Evolutionary conservation across 2,888 invertebrate species (phyloP), one percentile per base, ranked within the genome.

Genomic region (Luperina testacea): DNA sequence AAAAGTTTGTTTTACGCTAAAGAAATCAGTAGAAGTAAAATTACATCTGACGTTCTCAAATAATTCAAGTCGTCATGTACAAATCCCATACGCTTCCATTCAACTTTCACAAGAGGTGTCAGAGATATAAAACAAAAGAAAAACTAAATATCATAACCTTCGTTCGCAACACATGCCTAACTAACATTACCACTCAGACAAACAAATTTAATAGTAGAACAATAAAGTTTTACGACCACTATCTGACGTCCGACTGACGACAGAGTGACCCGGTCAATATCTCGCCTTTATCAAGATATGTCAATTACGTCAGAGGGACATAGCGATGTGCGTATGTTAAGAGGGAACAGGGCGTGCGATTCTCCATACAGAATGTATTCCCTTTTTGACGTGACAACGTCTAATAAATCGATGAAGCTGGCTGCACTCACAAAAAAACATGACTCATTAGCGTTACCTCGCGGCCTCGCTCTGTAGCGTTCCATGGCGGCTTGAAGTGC

Each of bases 191-290:
- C 24, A 75, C n/a, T 77, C 64, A 45, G 24, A 77, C 71, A 83
- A 79, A 81, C 72, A 78, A 77, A 80, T 79, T 77, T 77, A 74
- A 78, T 72, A 70, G 68, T 76, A 59, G 76, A 76, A 84, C 84
- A 73, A 80, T 88, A 81, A 88, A 85, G 20, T 85, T 88, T 88
- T 86, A 88, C 64, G 73, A 74, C 45, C 38, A 32, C 75, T 85
- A 72, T 72, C 68, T 81, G 83, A 86, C 81, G 88, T 83, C 85
- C 78, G 82, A 63, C 68, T 59, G 82, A 68, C 75, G 78, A 32
- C 75, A 38, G 13, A 32, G 48, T 76, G 61, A 76, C 69, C 53
- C 27, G 87, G 80, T 87, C 87, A 72, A 88, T 87, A 83, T 65
- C 64, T 38, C 24, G 45, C 24, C 72, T 61, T 61, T 48, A 57